These are phyloP conservation scores for Drosophila setosimentum DNA, from an alignment of 2,888 invertebrate genomes.

Conservation along the genomic window DNA sequence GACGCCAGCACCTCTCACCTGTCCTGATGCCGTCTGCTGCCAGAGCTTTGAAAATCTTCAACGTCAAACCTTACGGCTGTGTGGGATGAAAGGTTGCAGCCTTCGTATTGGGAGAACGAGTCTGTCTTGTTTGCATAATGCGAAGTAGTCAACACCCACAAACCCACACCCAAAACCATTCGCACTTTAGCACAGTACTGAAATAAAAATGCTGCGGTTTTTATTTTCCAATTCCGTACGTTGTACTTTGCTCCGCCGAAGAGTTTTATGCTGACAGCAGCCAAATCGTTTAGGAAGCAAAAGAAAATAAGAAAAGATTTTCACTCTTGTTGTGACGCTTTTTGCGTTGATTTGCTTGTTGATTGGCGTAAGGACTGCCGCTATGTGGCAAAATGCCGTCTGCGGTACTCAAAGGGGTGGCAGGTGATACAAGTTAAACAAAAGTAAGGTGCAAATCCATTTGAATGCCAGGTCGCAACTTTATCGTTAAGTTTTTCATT, in stretches of 20 bases:
- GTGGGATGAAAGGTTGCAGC: conserved; percentile 6
- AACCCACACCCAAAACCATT: conserved; percentile 7
- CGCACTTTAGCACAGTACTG: conserved; percentile 5
- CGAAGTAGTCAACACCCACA: conserved; percentile 48
- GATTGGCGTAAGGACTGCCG: conserved; percentile 60
- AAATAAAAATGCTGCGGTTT: conserved; percentile 66
- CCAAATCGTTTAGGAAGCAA: conserved; percentile 53
- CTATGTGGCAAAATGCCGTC: neutral
- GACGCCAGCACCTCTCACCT: conserved; percentile 19
- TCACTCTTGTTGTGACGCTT: conserved; percentile 47
- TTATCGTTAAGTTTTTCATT: conserved; percentile 74
- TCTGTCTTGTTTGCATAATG: conserved; percentile 61
- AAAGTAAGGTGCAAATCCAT: conserved; percentile 53
- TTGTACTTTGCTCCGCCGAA: conserved; percentile 37
- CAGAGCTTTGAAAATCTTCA: conserved; percentile 20
- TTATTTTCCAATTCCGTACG: conserved; percentile 73
- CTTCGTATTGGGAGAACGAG: conserved; percentile 29
- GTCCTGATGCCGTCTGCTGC: conserved; percentile 13
- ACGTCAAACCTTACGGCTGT: conserved; percentile 14
- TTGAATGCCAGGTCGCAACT: conserved; percentile 43
- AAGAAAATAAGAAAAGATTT: conserved; percentile 51
- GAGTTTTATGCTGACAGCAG: conserved; percentile 76
- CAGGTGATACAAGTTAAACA: conserved; percentile 26
- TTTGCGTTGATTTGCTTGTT: conserved; percentile 75
- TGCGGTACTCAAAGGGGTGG: neutral